Conservation (phyloP, 92 coral and sea anemone species). For the Pocillopora grandis region DNA sequence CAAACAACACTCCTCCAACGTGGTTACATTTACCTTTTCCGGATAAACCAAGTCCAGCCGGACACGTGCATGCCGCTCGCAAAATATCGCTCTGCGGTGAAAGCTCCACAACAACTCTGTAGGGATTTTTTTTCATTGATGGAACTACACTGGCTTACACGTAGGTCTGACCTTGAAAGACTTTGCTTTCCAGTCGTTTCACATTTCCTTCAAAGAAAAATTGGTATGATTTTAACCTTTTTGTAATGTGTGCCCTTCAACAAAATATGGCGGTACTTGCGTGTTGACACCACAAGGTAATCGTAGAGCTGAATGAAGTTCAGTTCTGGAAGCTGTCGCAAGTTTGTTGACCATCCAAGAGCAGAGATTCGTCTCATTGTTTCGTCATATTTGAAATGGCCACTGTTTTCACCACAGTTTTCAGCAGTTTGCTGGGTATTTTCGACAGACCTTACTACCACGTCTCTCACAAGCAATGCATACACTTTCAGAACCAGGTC, state of each 20-base stretch:
- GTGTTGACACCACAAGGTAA: constrained; percentile 51
- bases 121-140: constrained; percentile 50
- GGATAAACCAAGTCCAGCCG: constrained; percentile 37
- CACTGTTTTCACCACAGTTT: constrained; percentile 23
- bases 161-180: constrained; percentile 33
- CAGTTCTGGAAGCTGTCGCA: constrained; percentile 44
- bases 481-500: constrained; percentile 58
- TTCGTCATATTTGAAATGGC: constrained; percentile 26
- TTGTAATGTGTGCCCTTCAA: constrained; percentile 58
- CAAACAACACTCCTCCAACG: constrained; percentile 41
- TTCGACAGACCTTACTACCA: constrained; percentile 12
- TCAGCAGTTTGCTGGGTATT: constrained; percentile 28
- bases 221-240: constrained; percentile 52
- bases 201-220: constrained; percentile 59
- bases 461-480: constrained; percentile 47
- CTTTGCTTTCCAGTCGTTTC: constrained; percentile 50
- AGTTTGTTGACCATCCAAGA: constrained; percentile 55
- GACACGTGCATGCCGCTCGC: constrained; percentile 56
- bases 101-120: constrained; percentile 40
- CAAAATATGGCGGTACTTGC: constrained; percentile 36
- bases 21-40: constrained; percentile 43
- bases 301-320: constrained; percentile 57
- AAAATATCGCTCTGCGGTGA: constrained; percentile 29
- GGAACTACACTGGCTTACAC: constrained; percentile 51
- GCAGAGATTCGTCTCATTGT: constrained; percentile 33